Evolutionary conservation across 2,888 invertebrate species (phyloP).

Genomic region (Lithophane semibrunnea): DNA sequence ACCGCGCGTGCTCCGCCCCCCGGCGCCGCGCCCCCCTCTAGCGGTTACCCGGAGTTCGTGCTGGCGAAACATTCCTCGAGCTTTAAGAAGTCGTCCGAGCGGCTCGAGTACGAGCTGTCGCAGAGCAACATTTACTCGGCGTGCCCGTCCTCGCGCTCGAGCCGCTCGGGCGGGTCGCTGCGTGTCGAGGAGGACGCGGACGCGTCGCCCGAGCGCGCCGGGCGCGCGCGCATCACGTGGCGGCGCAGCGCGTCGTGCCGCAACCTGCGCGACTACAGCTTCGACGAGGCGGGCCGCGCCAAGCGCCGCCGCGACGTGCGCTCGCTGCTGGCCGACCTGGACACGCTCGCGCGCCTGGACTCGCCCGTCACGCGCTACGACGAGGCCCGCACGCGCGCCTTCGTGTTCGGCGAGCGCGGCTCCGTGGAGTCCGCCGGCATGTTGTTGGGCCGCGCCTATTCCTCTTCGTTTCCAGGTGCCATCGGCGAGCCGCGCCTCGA

Average conservation of each 20-base stretch:
- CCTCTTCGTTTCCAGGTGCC: constrained; percentile 96
- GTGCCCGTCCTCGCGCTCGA: constrained; percentile 83
- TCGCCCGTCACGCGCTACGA: constrained; percentile 77
- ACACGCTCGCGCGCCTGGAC: constrained; percentile 80
- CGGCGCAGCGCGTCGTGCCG: constrained; percentile 95
- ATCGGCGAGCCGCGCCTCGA: constrained; percentile 93
- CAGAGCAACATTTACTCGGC: constrained; percentile 90
- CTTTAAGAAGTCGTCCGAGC: constrained; percentile 86
- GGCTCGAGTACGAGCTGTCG: constrained; percentile 91
- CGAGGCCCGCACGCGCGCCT: constrained; percentile 82
- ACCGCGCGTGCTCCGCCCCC: constrained; percentile 79
- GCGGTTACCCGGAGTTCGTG: constrained; percentile 87
- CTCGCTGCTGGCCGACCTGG: constrained; percentile 80
- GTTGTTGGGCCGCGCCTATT: constrained; percentile 93
- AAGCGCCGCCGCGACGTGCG: constrained; percentile 89
- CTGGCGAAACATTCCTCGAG: constrained; percentile 86
- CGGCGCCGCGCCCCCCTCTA: constrained; percentile 80
- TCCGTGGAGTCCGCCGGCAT: constrained; percentile 93
- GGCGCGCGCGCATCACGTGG: constrained; percentile 89
- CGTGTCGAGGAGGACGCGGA: constrained; percentile 75
- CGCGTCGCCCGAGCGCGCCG: constrained; percentile 71
- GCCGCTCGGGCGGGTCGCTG: constrained; percentile 82
- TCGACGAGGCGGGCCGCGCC: constrained; percentile 93
- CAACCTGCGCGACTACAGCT: constrained; percentile 94
- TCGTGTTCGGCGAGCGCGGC: constrained; percentile 83